Percentiles rank a stretch among this genome's conserved stretches.
Conservation (phyloP, 2,113 vertebrate genomes). For the Plectropomus leopardus region DNA sequence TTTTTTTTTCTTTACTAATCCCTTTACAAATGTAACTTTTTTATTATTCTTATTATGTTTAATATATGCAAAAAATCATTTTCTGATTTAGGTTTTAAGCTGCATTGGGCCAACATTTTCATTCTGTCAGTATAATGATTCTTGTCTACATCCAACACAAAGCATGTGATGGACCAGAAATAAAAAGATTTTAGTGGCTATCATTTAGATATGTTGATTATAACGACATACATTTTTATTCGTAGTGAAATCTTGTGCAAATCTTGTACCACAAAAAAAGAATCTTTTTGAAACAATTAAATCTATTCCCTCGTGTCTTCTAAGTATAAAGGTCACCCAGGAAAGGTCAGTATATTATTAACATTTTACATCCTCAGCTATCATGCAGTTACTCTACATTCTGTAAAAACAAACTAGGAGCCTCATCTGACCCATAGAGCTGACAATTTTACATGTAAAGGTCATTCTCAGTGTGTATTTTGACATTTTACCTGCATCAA, state of each 20-base stretch:
- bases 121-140: not conserved
- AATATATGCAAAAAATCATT: too few species aligned
- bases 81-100: not conserved
- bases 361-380: constrained; percentile 58
- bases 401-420: constrained; percentile 20
- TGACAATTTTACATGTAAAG: constrained; percentile 35
- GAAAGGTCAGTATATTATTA: constrained; percentile 66
- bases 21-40: too few species aligned
- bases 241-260: not conserved
- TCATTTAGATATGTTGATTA: not conserved
- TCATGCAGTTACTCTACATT: constrained; percentile 37
- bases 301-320: constrained; percentile 26
- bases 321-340: constrained; percentile 47
- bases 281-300: constrained; percentile 30
- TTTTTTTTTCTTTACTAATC: too few species aligned
- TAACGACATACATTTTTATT: not conserved
- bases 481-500: constrained; percentile 25
- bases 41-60: too few species aligned
- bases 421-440: constrained; percentile 29
- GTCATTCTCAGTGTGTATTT: constrained; percentile 40
- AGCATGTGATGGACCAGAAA: not conserved
- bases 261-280: not conserved
- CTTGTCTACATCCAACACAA: not conserved
- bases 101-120: not conserved
- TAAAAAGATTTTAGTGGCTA: not conserved